These are phyloP conservation scores for Brienomyrus brachyistius DNA, from an alignment of 2,113 vertebrate genomes.

Conservation along the genomic window DNA sequence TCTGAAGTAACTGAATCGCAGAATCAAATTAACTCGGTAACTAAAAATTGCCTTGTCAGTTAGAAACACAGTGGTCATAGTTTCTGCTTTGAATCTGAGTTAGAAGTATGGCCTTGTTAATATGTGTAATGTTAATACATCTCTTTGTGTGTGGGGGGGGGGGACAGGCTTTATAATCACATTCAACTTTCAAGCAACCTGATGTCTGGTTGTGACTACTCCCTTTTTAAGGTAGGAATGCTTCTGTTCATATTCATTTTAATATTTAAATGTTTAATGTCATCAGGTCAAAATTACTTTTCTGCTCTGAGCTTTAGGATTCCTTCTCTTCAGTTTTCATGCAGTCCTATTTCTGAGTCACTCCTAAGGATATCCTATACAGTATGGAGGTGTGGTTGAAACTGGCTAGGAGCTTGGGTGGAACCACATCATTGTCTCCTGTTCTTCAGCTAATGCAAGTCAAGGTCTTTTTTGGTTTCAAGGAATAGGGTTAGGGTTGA, in stretches of 20 bases:
- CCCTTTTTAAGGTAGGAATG: conserved; percentile 86
- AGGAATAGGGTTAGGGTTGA: neutral
- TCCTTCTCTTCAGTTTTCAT: neutral
- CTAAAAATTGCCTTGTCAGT: neutral
- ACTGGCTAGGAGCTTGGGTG: neutral
- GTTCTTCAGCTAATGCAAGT: neutral
- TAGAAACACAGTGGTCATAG: neutral
- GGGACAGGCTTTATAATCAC: conserved; percentile 89
- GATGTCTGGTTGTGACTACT: conserved; percentile 98
- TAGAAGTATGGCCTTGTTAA: neutral
- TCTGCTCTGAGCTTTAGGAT: neutral
- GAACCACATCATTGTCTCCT: neutral
- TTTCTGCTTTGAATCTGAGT: neutral
- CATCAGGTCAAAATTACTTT: neutral
- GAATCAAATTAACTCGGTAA: neutral
- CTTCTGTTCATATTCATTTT: neutral
- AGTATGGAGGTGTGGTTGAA: neutral
- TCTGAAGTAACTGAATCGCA: neutral
- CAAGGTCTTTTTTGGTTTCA: neutral
- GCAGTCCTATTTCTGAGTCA: neutral
- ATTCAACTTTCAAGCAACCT: conserved; percentile 97
- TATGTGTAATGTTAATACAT: neutral
- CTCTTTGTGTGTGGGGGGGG: neutral
- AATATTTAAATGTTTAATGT: neutral
- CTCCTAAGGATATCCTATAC: neutral